phyloP scores from a whole-genome alignment of 2,797 vertebrate species.

The Acrossocheilus wenchowensis region DNA sequence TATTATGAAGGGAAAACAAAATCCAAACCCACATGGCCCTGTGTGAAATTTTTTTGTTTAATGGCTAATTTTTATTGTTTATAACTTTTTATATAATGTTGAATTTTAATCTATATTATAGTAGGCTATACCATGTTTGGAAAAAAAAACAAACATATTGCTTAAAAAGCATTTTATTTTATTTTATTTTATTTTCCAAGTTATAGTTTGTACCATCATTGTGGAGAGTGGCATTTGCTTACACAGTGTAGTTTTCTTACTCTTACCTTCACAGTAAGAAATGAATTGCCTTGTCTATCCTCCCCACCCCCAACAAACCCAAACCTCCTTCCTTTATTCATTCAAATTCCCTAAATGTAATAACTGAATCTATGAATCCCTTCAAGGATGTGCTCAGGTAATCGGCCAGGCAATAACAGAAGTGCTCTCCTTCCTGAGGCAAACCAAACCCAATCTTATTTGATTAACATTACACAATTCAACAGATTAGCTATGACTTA shows the following conservation, averaged over 20 bases:
- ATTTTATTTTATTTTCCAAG: neutral
- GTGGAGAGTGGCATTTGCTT: neutral
- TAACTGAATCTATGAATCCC: slow-evolving; percentile 14
- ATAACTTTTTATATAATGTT: too few relatives aligned
- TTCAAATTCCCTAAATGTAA: slow-evolving; percentile 12
- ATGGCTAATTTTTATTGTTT: too few relatives aligned
- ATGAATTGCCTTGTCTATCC: neutral
- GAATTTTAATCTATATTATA: too few relatives aligned
- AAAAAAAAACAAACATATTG: too few relatives aligned
- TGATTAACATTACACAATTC: slow-evolving; percentile 49
- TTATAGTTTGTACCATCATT: neutral
- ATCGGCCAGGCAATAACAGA: slow-evolving; percentile 8
- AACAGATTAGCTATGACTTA: slow-evolving; percentile 42
- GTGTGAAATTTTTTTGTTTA: too few relatives aligned
- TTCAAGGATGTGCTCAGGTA: slow-evolving; percentile 32
- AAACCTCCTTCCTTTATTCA: neutral
- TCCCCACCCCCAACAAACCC: neutral
- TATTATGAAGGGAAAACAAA: too few relatives aligned
- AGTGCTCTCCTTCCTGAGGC: slow-evolving; percentile 20
- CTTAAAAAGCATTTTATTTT: neutral
- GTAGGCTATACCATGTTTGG: too few relatives aligned
- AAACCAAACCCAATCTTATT: slow-evolving; percentile 43
- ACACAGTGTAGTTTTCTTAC: neutral
- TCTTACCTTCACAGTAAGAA: neutral
- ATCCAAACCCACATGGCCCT: too few relatives aligned